Evolutionary conservation across 1,140 invertebrate species (phyloP), one percentile per base, ranked within the genome.

Genomic region (Ooceraea biroi): DNA sequence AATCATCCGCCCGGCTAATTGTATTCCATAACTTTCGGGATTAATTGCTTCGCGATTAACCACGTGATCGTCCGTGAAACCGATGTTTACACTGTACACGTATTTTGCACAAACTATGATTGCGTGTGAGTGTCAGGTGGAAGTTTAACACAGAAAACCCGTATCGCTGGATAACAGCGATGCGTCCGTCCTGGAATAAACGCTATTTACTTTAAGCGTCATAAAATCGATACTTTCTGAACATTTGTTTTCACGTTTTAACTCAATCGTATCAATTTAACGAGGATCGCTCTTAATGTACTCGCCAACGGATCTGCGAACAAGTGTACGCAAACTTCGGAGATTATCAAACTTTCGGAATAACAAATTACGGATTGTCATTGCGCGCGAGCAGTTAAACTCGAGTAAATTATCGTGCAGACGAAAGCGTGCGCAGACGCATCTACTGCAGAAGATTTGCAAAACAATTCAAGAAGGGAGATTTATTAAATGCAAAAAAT

Each of bases 1-100:
- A 80, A 71, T 55, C 50, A 27, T 19, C 11, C 74, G 19, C 61
- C 46, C 50, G 36, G 19, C 50, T 65, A 58, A 55, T 27, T 48
- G 48, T 27, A 55, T 68, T 52, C 30, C 27, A 46, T 78, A 55
- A 78, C 65, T 69, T 71, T 80, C 50, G 76, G 22, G 44, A 80
- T 80, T 80, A 57, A 58, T 80, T 36, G 30, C 57, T 48, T 71
- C 27, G 27, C 78, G 71, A 82, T 74, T 60, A 82, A 74, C 55
- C 69, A 12, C 69, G 55, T 19, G 55, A 82, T 73, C 55, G 55
- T 12, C 44, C 30, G 69, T 63, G 57, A 74, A 58, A 82, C 19
- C 52, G 50, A 36, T 25, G 48, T 57, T 69, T 30, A 78, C 76
- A 78, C 55, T 69, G 48, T 12, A 60, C 46, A n/a, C 19, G 30